Evolutionary conservation across 2,113 vertebrate species (phyloP), one percentile per base, ranked within the genome.

Genomic region (Poeciliopsis turrubarensis): DNA sequence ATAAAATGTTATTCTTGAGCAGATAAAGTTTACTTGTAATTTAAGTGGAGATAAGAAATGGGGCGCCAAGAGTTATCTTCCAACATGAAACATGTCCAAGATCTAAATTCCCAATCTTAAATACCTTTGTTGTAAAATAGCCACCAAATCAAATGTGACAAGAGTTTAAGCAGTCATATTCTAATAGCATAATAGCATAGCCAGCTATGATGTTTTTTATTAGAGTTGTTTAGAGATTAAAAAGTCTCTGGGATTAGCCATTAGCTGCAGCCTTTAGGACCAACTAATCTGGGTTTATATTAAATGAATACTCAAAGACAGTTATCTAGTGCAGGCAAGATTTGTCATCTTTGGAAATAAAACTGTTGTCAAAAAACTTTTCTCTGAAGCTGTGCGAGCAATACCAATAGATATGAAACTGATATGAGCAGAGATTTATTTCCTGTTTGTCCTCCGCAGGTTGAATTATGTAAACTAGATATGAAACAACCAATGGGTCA

Each of bases 401-500:
- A 70, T 57, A 61, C 31, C 65, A 29, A 44, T 57, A 39, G 32
- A n/a, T 14, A 47, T 37, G 75, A n/a, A 47, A 73, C 51, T 54
- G 41, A 30, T 70, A 54, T 75, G 51, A 39, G 54, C 72, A 68
- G 62, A 73, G 63, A 73, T 81, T 84, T 82, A 81, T 89, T 84
- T 77, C 71, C 72, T 73, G 70, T 84, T 80, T 86, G 39, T 73
- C 62, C 60, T 81, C 69, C 22, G 1, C 80, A 88, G 80, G 87
- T 87, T 88, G 89, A 87, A 62, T 76, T 80, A n/a, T 77, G 51
- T 72, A 11, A 34, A 0, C 32, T 34, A 34, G 34, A 11, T 34
- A 34, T 34, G 34, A 11, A 34, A 10, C 34, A 34, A 34, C 10
- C 9, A 12, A 37, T 37, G 34, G 34, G 10, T 37, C 44, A 51